A percentile compares a stretch with the other conserved stretches of the same genome.
These are phyloP conservation scores for Ptychadena robeensis DNA, from an alignment of 2,797 vertebrate species.

Conservation along the genomic window DNA sequence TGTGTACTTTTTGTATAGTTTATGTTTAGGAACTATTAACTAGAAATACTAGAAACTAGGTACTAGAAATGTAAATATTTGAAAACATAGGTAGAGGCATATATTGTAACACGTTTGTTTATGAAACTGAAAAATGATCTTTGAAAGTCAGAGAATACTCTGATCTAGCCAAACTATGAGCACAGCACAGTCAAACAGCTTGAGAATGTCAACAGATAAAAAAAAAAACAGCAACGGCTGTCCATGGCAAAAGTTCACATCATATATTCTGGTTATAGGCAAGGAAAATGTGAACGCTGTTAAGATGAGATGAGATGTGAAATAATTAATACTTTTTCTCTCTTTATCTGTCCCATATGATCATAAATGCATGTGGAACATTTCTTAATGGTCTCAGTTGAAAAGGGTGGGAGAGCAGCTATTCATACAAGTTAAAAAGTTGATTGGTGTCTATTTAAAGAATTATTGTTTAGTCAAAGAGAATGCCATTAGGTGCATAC, in stretches of 20 bases:
- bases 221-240: conserved; percentile 22
- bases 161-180: conserved; percentile 30
- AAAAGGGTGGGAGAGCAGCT: background rate
- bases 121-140: conserved; percentile 14
- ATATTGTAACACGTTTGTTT: conserved; percentile 13
- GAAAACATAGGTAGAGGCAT: background rate
- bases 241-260: conserved; percentile 27
- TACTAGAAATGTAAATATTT: conserved; percentile 21
- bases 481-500: too few species aligned
- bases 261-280: conserved; percentile 34
- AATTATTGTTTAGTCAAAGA: background rate
- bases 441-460: background rate
- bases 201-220: conserved; percentile 45
- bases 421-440: conserved; percentile 8
- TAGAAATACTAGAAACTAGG: too few species aligned
- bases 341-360: conserved; percentile 26
- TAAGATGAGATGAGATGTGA: conserved; percentile 20
- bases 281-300: conserved; percentile 24
- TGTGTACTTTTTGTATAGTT: too few species aligned
- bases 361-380: conserved; percentile 43
- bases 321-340: conserved; percentile 33
- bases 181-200: background rate
- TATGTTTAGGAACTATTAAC: too few species aligned
- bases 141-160: conserved; percentile 26
- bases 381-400: background rate